These are phyloP conservation scores for Melipona bicolor DNA, from an alignment of 2,888 invertebrate species.

Conservation along the genomic window DNA sequence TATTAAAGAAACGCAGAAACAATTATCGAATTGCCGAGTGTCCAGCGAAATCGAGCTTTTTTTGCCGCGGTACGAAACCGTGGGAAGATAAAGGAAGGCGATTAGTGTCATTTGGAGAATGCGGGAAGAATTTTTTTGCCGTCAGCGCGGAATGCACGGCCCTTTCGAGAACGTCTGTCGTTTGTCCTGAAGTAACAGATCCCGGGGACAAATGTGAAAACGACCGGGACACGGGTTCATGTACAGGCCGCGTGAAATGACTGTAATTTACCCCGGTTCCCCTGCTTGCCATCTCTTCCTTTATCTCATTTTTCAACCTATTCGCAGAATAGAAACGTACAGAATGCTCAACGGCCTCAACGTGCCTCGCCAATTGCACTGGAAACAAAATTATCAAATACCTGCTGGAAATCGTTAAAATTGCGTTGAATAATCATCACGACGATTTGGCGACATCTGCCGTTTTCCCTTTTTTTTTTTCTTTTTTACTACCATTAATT, in stretches of 20 bases:
- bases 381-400: not conserved
- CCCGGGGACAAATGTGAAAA: conserved; percentile 58
- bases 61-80: conserved; percentile 80
- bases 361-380: not conserved
- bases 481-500: not conserved
- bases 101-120: conserved; percentile 84
- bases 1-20: conserved; percentile 81
- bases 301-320: not conserved
- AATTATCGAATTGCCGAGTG: conserved; percentile 81
- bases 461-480: too few relatives aligned
- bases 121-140: conserved; percentile 78
- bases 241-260: conserved; percentile 49
- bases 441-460: not conserved
- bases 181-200: conserved; percentile 50
- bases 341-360: not conserved
- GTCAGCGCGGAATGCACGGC: conserved; percentile 69
- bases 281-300: conserved; percentile 14
- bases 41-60: conserved; percentile 67
- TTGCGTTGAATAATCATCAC: not conserved
- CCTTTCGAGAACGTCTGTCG: conserved; percentile 62
- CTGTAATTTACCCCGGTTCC: conserved; percentile 45
- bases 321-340: conserved; percentile 4
- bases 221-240: conserved; percentile 41
- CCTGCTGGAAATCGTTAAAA: not conserved
- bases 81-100: conserved; percentile 84